Conservation (phyloP, 2,888 invertebrate genomes). For the Ennomos erosarius region DNA sequence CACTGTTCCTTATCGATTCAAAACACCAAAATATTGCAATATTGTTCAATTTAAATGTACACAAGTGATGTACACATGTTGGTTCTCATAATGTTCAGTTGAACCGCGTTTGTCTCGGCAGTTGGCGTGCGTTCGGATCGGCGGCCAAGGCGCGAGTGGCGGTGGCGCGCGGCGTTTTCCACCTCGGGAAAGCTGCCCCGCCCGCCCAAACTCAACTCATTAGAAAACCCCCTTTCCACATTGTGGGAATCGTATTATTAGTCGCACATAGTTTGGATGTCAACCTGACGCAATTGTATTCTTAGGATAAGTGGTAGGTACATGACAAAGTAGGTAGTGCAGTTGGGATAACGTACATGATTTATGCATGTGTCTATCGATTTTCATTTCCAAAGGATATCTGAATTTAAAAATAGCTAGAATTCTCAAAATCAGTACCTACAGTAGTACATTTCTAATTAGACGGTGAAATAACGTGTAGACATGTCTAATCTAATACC, state of each 20-base stretch:
- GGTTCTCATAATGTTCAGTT: slow-evolving; percentile 18
- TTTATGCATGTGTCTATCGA: slow-evolving; percentile 9
- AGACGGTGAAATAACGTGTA: slow-evolving; percentile 7
- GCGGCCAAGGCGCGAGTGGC: slow-evolving; percentile 63
- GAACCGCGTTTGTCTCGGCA: slow-evolving; percentile 28
- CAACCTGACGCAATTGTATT: slow-evolving; percentile 43
- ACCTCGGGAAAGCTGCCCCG: slow-evolving; percentile 66
- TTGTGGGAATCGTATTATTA: slow-evolving; percentile 62
- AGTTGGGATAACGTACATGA: slow-evolving; percentile 3
- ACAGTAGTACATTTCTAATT: slow-evolving; percentile 4
- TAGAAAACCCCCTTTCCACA: slow-evolving; percentile 54
- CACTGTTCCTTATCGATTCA: slow-evolving; percentile 21
- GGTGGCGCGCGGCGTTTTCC: slow-evolving; percentile 45
- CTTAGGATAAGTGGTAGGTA: slow-evolving; percentile 20
- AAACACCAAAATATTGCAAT: slow-evolving; percentile 3
- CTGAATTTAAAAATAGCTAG: background rate
- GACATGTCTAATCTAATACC: slow-evolving; percentile 28
- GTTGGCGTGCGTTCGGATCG: slow-evolving; percentile 62
- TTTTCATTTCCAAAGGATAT: background rate
- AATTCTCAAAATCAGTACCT: background rate
- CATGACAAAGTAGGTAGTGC: slow-evolving; percentile 3
- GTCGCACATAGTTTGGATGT: slow-evolving; percentile 43
- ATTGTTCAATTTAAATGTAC: slow-evolving; percentile 8
- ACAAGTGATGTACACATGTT: slow-evolving; percentile 32
- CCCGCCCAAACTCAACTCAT: slow-evolving; percentile 65